Conservation (phyloP, 1,140 invertebrate genomes). For the Anoplolepis gracilipes region DNA sequence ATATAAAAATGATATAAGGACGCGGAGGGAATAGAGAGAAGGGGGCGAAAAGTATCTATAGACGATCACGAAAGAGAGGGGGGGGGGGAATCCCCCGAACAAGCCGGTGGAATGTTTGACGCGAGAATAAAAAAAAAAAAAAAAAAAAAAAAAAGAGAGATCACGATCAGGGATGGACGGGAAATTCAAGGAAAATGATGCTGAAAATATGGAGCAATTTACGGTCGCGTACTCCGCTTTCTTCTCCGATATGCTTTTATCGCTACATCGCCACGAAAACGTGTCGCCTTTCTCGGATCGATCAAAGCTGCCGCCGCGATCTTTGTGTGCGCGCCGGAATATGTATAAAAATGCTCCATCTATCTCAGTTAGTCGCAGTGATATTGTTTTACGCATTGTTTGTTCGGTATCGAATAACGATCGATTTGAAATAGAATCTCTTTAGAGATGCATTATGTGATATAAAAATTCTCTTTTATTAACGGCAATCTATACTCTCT, state of each 20-base stretch:
- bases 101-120: conserved; percentile 39
- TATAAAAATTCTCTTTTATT: neutral
- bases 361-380: conserved; percentile 28
- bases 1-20: neutral
- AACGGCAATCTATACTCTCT: too few relatives aligned
- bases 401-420: neutral
- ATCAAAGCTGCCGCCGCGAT: conserved; percentile 41
- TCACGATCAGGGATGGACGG: conserved; percentile 32
- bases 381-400: conserved; percentile 25
- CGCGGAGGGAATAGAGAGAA: conserved; percentile 3
- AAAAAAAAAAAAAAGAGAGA: neutral
- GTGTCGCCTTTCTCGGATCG: conserved; percentile 39
- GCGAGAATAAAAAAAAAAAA: conserved; percentile 27
- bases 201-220: conserved; percentile 62
- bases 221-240: conserved; percentile 12
- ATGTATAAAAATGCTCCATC: conserved; percentile 28
- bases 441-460: neutral
- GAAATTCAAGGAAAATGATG: conserved; percentile 62
- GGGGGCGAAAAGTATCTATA: conserved; percentile 9
- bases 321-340: conserved; percentile 14
- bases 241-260: conserved; percentile 45
- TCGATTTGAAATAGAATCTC: neutral
- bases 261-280: conserved; percentile 45
- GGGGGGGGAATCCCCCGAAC: conserved; percentile 1
- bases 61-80: conserved; percentile 29